Evolutionary conservation across 2,888 invertebrate species (phyloP), one percentile per base, ranked within the genome.

Genomic region (Gortyna flavago): DNA sequence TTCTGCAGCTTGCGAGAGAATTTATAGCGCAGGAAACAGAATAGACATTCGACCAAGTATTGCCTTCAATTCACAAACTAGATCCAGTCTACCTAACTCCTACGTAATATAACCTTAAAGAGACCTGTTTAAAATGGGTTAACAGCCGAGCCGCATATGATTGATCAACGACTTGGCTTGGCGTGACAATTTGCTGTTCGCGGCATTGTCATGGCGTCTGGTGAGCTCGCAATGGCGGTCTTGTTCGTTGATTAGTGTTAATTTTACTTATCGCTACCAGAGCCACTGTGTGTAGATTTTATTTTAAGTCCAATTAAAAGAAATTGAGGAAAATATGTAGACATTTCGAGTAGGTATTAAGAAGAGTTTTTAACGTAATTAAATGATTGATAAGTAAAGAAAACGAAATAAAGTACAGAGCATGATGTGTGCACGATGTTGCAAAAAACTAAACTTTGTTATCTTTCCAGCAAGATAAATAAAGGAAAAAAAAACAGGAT

Each of bases 161-260:
- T 75, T 77, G 83, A 82, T 75, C 62, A 72, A 77, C 57, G 41
- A 65, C 48, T 59, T 51, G 16, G 59, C 41, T 61, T 85, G 71
- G 64, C 83, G 84, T 84, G 86, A 75, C 84, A 82, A 83, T 78
- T 69, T 54, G 66, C 74, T 64, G 59, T 85, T 69, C 41, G 73
- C 29, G 72, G 66, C 77, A 57, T 59, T 64, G 35, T 70, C 75
- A 85, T 85, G 82, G 77, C 74, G 68, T 76, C 70, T 65, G 57
- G 41, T 29, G 44, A 76, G 41, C 51, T 8, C 25, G 54, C 35
- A 61, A 82, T 59, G 61, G 59, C 35, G 59, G 62, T 29, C 65
- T 51, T 51, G 25, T 54, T 59, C 59, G 62, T 80, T 84, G 35
- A 80, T 82, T 82, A 79, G 18, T 72, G 38, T 72, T 80, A 82